A percentile compares a stretch with the other conserved stretches of the same genome.
These are phyloP conservation scores for Pycnonotus jocosus DNA, from an alignment of 2,113 vertebrate species.

Conservation along the genomic window DNA sequence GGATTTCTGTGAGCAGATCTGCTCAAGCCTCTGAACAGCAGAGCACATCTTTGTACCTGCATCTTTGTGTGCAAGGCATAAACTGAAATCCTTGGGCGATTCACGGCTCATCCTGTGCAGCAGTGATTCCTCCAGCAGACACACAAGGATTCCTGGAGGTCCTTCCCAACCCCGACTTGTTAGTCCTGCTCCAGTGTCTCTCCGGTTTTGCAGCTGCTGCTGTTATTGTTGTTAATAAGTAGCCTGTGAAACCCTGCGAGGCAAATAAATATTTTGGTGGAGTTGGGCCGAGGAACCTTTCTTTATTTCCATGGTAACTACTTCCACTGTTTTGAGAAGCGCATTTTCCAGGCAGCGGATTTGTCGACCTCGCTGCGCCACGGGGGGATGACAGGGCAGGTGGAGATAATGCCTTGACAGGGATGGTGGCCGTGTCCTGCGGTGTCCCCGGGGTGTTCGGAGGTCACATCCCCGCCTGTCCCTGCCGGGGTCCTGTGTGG, in stretches of 20 bases:
- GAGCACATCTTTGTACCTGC: background rate
- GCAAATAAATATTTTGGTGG: conserved; percentile 63
- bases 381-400: background rate
- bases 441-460: background rate
- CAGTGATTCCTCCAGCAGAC: background rate
- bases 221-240: conserved; percentile 37
- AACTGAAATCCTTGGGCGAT: background rate
- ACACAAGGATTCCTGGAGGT: background rate
- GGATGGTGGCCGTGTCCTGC: accelerated
- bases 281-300: conserved; percentile 61
- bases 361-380: conserved; percentile 22
- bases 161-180: conserved; percentile 20
- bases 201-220: background rate
- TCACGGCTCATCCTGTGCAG: accelerated
- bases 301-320: conserved; percentile 78
- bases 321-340: conserved; percentile 49
- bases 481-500: accelerated
- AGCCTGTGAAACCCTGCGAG: conserved; percentile 23
- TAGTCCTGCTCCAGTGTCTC: background rate
- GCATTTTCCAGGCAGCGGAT: conserved; percentile 63
- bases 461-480: background rate
- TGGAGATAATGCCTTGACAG: background rate
- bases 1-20: background rate
- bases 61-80: background rate
- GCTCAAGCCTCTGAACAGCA: background rate